Evolutionary conservation across 2,797 vertebrate species (phyloP), one percentile per base, ranked within the genome.

Genomic region (Prionace glauca): DNA sequence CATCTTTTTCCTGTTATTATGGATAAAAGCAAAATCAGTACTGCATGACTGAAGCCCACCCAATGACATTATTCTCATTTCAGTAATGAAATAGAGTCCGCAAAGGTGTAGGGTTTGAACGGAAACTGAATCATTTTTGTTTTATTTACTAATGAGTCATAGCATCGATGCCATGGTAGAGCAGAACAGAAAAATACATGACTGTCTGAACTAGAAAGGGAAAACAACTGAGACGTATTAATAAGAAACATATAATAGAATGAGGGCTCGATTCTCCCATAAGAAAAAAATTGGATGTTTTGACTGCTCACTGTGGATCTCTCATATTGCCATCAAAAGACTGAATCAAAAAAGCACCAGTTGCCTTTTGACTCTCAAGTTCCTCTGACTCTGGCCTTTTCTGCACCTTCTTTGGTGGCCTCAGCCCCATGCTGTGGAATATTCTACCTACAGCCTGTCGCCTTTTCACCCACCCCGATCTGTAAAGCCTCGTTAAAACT

Each of bases 1-100:
- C 62, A 92, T 92, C n/a, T 92, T 74, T 95, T 95, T 74, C 71
- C 71, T 95, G 93, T 9, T 77, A 74, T 95, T 95, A 95, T 72
- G 45, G 50, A 95, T 95, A 74, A 95, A 95, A 95, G n/a, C n/a
- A 92, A 95, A 95, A 95, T 74, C 26, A 50, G 41, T 74, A 67
- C 56, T 32, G 71, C 69, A 50, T 77, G 93, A 60, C 41, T 56
- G 71, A 91, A 95, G 36, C 93, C 65, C 93, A 95, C 67, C 93
- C 87, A 71, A 95, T 95, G 50, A 56, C 16, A 74, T 95, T 95
- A 72, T 74, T 95, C 71, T 56, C 24, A 20, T 95, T 95, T 72
- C 50, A 69, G 36, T 56, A 77, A 74, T 95, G 36, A 74, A 56
- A 56, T 16, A 29, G 92, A 94, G 9, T 45, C 93, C 69, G 74